phyloP scores from a whole-genome alignment of 2,113 vertebrate genomes.

The Suncus etruscus region DNA sequence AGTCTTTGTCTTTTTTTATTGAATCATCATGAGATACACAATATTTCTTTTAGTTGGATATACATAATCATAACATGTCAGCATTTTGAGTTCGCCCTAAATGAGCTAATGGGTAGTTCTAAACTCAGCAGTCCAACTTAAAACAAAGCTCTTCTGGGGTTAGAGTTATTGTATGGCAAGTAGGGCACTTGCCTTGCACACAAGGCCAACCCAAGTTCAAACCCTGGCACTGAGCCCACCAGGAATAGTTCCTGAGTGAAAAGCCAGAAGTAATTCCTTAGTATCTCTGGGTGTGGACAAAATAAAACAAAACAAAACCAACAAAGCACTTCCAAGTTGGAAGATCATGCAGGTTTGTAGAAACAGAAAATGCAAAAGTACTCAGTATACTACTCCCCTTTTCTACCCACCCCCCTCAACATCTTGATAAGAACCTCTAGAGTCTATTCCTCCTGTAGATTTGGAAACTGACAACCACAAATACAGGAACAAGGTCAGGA shows the following conservation, averaged over 20 bases:
- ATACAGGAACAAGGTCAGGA: slow-evolving; percentile 2
- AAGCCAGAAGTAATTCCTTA: no score
- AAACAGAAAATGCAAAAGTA: slow-evolving; percentile 3
- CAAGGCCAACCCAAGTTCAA: no score
- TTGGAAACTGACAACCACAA: not conserved
- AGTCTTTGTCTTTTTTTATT: no score
- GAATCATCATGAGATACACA: no score
- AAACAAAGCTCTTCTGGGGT: not conserved
- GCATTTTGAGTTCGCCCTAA: slow-evolving; percentile 18
- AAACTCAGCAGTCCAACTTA: not conserved
- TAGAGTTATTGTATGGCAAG: no score
- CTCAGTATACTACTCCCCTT: not conserved
- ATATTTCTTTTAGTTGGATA: slow-evolving; percentile 2
- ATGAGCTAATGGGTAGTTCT: not conserved
- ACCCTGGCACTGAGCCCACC: no score
- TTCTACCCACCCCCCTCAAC: no score
- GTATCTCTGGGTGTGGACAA: no score
- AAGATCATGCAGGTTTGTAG: not conserved
- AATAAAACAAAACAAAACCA: no score
- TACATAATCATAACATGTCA: not conserved
- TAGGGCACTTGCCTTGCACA: no score
- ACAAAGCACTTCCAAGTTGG: slow-evolving; percentile 10
- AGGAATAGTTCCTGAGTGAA: no score
- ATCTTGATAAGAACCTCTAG: no score
- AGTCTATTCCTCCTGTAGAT: not conserved